Conservation (phyloP, 2,797 vertebrate species). For the Luscinia megarhynchos region DNA sequence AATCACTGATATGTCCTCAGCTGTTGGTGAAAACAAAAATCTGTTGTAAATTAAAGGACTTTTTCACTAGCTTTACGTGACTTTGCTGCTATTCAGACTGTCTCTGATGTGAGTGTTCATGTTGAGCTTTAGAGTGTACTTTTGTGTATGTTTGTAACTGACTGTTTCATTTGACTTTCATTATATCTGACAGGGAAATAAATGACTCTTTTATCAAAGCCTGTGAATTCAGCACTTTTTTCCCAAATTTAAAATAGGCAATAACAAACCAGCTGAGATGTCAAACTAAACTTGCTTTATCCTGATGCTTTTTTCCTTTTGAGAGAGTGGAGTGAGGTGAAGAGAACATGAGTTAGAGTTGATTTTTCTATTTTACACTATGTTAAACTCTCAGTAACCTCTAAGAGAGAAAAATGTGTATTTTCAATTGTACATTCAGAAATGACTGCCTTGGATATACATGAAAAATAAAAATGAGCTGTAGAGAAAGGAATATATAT, state of each 20-base stretch:
- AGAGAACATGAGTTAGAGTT: slow-evolving; percentile 29
- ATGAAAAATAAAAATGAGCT: slow-evolving; percentile 15
- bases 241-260: not conserved
- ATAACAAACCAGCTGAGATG: slow-evolving; percentile 42
- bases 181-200: slow-evolving; percentile 57
- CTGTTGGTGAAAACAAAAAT: slow-evolving; percentile 50
- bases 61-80: slow-evolving; percentile 17
- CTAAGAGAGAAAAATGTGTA: not conserved
- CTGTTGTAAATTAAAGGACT: slow-evolving; percentile 53
- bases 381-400: slow-evolving; percentile 56
- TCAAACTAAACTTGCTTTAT: slow-evolving; percentile 50
- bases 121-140: slow-evolving; percentile 9
- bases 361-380: not conserved
- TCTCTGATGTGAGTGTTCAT: not conserved
- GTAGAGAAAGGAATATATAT: not conserved
- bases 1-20: slow-evolving; percentile 30
- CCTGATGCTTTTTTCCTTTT: not conserved
- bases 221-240: slow-evolving; percentile 39
- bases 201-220: slow-evolving; percentile 49
- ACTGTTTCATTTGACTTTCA: slow-evolving; percentile 43
- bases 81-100: not conserved
- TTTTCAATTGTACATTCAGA: slow-evolving; percentile 17
- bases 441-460: not conserved
- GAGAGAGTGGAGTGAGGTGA: slow-evolving; percentile 9
- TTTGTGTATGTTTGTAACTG: slow-evolving; percentile 21